Evolutionary conservation across 2,113 vertebrate genomes (phyloP), one percentile per base, ranked within the genome.

Genomic region (Perca flavescens): DNA sequence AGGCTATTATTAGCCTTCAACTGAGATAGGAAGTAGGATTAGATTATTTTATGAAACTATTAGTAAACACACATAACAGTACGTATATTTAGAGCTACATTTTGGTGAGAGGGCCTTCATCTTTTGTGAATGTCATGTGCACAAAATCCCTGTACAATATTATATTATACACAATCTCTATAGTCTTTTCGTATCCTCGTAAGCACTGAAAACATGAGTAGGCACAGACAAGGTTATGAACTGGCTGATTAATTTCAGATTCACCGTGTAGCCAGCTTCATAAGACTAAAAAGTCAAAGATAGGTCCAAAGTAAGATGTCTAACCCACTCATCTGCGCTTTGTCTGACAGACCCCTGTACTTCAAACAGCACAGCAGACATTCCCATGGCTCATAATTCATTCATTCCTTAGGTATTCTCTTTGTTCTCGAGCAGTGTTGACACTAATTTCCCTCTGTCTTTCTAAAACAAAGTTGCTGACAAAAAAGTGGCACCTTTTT

Each of bases 391-490:
- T 90, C 77, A 86, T 88, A 77, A 86, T 87, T 84, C 60, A 85
- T 90, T 85, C 61, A 86, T 90, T 83, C 84, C 74, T 88, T 66
- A 83, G 78, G 76, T 82, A 86, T 91, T 88, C 83, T 85, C 86
- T 93, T 89, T 90, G 80, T 88, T 92, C 82, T 91, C 14, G 5
- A 73, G 75, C 72, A 80, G 73, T 17, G 8, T 74, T 91, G 82
- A 86, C 66, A 69, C 13, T 69, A 85, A 87, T 84, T 81, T 85
- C 73, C 28, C 31, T 61, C 67, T 28, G 43, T 69, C 77, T 85
- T 66, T 64, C n/a, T 8, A n/a, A 36, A 75, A 83, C 79, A 80
- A 87, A 83, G 15, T 77, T 71, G 66, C 77, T 77, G 78, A 90
- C 65, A 85, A 87, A 52, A 80, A 80, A 86, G 83, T 81, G 60